These are phyloP conservation scores for Ondatra zibethicus DNA, from an alignment of 2,113 vertebrate species.

Conservation along the genomic window DNA sequence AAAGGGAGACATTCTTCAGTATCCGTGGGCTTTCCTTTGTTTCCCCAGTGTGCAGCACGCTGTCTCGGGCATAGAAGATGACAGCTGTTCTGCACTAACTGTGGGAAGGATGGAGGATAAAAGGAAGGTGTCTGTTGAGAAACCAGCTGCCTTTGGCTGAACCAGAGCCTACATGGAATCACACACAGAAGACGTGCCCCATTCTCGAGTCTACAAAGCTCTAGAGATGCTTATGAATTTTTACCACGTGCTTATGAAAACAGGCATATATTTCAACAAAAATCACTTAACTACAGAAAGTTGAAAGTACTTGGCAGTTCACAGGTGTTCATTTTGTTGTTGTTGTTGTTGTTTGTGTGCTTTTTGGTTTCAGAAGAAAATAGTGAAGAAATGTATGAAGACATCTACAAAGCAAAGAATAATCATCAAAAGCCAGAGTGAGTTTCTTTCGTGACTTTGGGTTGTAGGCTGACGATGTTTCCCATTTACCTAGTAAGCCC, in stretches of 20 bases:
- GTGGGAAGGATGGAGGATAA: neutral
- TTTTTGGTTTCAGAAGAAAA: conserved; percentile 90
- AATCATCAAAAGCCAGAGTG: conserved; percentile 77
- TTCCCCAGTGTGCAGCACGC: neutral
- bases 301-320: neutral
- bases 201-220: neutral
- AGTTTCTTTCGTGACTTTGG: conserved; percentile 72
- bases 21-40: neutral
- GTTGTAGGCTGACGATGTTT: neutral
- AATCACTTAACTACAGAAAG: neutral
- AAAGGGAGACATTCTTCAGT: neutral
- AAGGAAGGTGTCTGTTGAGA: neutral
- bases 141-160: neutral
- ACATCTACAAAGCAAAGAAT: conserved; percentile 82
- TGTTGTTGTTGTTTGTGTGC: conserved; percentile 35
- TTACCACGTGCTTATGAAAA: neutral
- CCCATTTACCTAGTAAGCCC: neutral
- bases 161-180: neutral
- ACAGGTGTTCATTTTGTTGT: neutral
- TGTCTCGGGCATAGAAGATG: neutral
- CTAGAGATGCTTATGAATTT: neutral
- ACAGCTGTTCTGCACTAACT: neutral
- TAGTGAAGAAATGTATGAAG: conserved; percentile 90
- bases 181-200: neutral
- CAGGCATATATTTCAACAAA: neutral